Conservation (phyloP, 2,113 vertebrate genomes). For the Stegostoma tigrinum region DNA sequence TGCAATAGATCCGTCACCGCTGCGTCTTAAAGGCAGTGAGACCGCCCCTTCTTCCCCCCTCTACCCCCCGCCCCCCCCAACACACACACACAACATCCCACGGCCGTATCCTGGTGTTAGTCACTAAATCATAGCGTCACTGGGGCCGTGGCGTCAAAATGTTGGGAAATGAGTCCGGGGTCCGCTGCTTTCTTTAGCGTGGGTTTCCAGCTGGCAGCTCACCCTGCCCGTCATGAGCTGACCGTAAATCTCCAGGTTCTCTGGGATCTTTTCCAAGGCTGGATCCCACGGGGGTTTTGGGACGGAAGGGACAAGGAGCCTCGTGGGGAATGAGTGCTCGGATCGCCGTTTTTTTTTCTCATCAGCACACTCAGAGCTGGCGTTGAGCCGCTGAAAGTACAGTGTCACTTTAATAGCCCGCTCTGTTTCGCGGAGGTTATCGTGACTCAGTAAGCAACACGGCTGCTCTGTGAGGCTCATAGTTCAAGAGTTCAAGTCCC, state of each 20-base stretch:
- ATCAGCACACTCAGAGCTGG: not conserved
- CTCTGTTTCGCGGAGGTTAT: too few relatives aligned
- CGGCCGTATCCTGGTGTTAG: not conserved
- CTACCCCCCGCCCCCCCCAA: too few relatives aligned
- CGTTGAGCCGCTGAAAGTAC: not conserved
- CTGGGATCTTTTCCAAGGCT: not conserved
- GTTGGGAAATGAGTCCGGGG: constrained; percentile 50
- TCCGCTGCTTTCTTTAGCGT: not conserved
- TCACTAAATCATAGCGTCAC: constrained; percentile 58
- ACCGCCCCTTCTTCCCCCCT: constrained; percentile 47
- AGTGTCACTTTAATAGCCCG: too few relatives aligned
- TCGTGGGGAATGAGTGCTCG: not conserved
- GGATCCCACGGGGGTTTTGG: not conserved
- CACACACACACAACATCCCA: not conserved
- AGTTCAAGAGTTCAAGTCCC: too few relatives aligned
- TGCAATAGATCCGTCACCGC: constrained; percentile 72
- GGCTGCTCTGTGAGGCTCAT: too few relatives aligned
- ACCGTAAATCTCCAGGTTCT: not conserved
- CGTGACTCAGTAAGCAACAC: too few relatives aligned
- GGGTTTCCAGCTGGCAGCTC: too few relatives aligned
- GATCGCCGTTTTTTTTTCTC: not conserved
- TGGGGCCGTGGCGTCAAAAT: constrained; percentile 61
- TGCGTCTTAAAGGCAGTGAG: constrained; percentile 56
- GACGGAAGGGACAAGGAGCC: not conserved
- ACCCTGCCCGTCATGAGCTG: not conserved